Percentiles rank a stretch among this genome's conserved stretches.
These are phyloP conservation scores for Synergus japonicus DNA, from an alignment of 2,888 invertebrate genomes.

Conservation along the genomic window DNA sequence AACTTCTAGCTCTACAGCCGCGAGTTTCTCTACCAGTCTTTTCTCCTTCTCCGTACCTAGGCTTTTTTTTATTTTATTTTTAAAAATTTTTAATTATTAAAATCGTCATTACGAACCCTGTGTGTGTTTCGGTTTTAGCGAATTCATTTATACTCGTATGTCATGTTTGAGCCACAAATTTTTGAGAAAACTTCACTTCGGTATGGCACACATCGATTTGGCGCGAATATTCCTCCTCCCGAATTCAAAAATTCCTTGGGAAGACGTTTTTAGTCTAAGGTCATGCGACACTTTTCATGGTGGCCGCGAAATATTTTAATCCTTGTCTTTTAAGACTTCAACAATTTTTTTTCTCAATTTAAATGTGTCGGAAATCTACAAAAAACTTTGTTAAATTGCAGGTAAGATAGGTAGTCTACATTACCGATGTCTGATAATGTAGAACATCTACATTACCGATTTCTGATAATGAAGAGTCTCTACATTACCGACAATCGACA, in stretches of 20 bases:
- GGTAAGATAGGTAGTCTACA: no score
- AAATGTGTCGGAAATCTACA: not conserved
- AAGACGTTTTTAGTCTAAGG: conserved; percentile 49
- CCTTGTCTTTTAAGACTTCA: not conserved
- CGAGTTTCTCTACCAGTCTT: conserved; percentile 73
- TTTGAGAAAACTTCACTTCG: conserved; percentile 46
- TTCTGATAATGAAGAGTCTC: no score
- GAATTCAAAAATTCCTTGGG: conserved; percentile 49
- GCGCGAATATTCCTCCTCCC: conserved; percentile 54
- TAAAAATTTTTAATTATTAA: conserved; percentile 62
- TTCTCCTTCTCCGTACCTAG: conserved; percentile 71
- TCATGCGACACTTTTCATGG: conserved; percentile 40
- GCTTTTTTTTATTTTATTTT: conserved; percentile 57
- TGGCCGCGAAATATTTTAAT: not conserved
- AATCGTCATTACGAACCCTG: conserved; percentile 68
- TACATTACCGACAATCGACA: no score
- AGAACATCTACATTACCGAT: no score
- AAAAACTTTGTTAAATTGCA: not conserved
- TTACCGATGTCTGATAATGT: no score
- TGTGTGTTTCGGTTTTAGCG: conserved; percentile 53
- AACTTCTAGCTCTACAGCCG: conserved; percentile 65
- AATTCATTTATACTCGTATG: conserved; percentile 42
- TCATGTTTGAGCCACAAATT: conserved; percentile 54
- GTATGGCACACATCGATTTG: conserved; percentile 72
- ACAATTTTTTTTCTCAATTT: no score